These are phyloP conservation scores for Catagonus wagneri DNA, from an alignment of 2,113 vertebrate genomes.

Conservation along the genomic window DNA sequence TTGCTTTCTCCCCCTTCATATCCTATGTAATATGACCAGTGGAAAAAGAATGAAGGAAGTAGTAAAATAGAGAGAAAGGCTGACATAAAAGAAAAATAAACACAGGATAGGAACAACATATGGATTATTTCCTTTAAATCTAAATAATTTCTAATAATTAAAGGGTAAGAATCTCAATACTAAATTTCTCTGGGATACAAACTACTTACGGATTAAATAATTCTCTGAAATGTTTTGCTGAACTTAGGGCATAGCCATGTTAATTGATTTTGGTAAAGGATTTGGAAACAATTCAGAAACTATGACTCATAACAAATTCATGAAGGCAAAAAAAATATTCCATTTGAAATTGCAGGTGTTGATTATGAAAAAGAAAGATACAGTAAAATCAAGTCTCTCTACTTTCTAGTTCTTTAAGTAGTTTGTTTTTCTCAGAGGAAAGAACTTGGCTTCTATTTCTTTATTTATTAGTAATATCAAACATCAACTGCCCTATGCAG, in stretches of 20 bases:
- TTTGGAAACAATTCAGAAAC: slow-evolving; percentile 43
- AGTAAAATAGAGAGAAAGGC: neutral
- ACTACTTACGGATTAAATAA: neutral
- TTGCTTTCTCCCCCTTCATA: neutral
- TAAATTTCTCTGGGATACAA: slow-evolving; percentile 20
- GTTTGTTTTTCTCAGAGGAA: neutral
- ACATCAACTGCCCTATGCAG: neutral
- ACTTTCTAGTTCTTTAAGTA: neutral
- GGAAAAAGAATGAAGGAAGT: neutral
- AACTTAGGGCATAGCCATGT: neutral
- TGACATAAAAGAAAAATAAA: neutral
- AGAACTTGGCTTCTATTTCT: neutral
- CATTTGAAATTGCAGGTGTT: slow-evolving; percentile 41
- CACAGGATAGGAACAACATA: neutral
- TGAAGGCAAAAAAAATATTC: slow-evolving; percentile 29
- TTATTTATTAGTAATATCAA: slow-evolving; percentile 37
- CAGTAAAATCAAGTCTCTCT: neutral
- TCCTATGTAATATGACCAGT: neutral
- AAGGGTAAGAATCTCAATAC: neutral
- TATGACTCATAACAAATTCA: slow-evolving; percentile 34
- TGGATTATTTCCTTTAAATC: neutral
- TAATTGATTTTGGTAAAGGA: slow-evolving; percentile 27
- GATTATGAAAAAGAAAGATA: slow-evolving; percentile 29
- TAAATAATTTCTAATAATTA: slow-evolving; percentile 18
- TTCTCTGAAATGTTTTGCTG: slow-evolving; percentile 25